Evolutionary conservation across 2,888 invertebrate genomes (phyloP), one percentile per base, ranked within the genome.

Genomic region (Timema cristinae): DNA sequence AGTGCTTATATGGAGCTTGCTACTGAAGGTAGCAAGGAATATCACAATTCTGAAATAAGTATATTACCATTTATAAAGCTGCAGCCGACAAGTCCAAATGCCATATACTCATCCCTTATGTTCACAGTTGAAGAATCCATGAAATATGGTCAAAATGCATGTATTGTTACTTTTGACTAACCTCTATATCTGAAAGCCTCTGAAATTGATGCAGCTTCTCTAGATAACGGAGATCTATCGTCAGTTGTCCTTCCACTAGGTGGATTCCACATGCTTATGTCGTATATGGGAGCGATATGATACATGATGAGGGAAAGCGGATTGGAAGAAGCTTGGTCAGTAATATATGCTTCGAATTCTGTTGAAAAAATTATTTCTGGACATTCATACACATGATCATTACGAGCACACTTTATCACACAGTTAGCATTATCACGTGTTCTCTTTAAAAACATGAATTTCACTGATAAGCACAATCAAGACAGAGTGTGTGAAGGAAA

Each of bases 401-500:
- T 52, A n/a, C 54, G 54, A 52, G 54, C 54, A 52, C 4, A 52
- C 54, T 52, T 52, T 52, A 52, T 52, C 11, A 52, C 52, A 52
- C 52, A 52, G 52, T 52, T 52, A 11, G 52, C 52, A 52, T 52
- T 52, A 11, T 52, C 52, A 11, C 9, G 11, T 52, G 11, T 52
- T 52, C 52, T 52, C n/a, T 52, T 52, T 52, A 4, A 52, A 52
- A 52, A 52, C 10, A 13, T 52, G 54, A 52, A 52, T 52, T 13
- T 52, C 54, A 52, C 54, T 52, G 54, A 52, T 10, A n/a, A 52
- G n/a, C 54, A 52, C 54, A 52, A 52, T 10, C 54, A 52, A 52
- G 54, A 52, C n/a, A 52, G 54, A 52, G 54, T 52, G 54, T 52
- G 54, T 52, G 54, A 52, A 52, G 54, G 54, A 52, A 52, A 52